Percentiles rank a stretch among this genome's conserved stretches.
These are phyloP conservation scores for Pseudomyrmex sp. DNA, from an alignment of 1,140 invertebrate species.

Conservation along the genomic window DNA sequence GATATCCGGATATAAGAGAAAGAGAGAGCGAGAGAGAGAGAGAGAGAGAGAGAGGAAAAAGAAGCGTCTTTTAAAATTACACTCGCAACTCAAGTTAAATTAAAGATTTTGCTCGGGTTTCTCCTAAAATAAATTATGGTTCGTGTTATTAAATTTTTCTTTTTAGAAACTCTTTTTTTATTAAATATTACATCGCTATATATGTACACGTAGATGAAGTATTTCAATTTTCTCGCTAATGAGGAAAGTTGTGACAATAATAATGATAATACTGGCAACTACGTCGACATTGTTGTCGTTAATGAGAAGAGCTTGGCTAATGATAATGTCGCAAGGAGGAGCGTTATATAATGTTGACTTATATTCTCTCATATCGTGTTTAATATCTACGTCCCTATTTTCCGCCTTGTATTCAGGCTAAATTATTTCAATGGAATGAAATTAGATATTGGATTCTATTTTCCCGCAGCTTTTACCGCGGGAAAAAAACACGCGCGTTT, in stretches of 20 bases:
- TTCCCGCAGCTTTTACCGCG: not conserved
- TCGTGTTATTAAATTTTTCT: conserved; percentile 19
- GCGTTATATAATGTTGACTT: conserved; percentile 58
- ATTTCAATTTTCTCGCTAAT: conserved; percentile 60
- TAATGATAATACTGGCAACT: conserved; percentile 57
- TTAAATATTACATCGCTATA: conserved; percentile 42
- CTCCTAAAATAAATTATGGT: conserved; percentile 5
- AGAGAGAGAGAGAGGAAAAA: too few relatives aligned
- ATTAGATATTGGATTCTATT: conserved; percentile 42
- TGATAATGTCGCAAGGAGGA: conserved; percentile 60
- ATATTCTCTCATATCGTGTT: conserved; percentile 47
- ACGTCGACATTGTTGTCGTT: conserved; percentile 59
- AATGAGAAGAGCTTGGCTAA: conserved; percentile 61
- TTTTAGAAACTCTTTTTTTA: not conserved
- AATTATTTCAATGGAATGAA: conserved; percentile 49
- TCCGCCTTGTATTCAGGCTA: conserved; percentile 14
- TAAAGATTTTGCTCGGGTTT: not conserved
- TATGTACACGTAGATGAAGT: conserved; percentile 16
- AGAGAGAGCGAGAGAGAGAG: too few relatives aligned
- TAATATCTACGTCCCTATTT: conserved; percentile 41
- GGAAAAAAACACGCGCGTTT: not conserved
- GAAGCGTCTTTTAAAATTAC: too few relatives aligned
- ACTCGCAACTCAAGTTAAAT: too few relatives aligned
- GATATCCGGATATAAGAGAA: not conserved
- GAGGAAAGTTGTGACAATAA: conserved; percentile 59